A percentile compares a stretch with the other conserved stretches of the same genome.
Evolutionary conservation across 2,113 vertebrate species (phyloP).

Genomic region (Oenanthe melanoleuca): DNA sequence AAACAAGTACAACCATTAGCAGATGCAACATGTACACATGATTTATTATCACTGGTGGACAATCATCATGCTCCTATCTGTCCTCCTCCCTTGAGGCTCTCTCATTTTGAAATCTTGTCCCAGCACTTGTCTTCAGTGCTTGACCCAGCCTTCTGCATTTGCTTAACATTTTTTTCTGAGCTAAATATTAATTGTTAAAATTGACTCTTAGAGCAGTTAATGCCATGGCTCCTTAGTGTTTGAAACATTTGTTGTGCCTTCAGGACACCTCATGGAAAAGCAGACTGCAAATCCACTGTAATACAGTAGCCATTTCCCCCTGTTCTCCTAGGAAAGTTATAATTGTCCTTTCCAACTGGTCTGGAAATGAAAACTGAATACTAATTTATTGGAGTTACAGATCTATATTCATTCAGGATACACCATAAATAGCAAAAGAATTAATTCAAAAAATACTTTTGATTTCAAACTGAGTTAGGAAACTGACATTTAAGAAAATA

Average conservation of each 20-base stretch:
- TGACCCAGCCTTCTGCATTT: background rate
- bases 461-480: background rate
- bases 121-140: background rate
- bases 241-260: conserved; percentile 12
- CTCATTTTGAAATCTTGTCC: background rate
- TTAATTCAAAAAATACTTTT: background rate
- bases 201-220: background rate
- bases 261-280: background rate
- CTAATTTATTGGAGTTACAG: background rate
- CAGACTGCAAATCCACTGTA: background rate
- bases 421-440: background rate
- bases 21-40: background rate
- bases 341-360: background rate
- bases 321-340: background rate
- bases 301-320: background rate
- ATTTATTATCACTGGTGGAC: background rate
- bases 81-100: background rate
- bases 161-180: background rate
- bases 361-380: background rate
- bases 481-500: background rate
- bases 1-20: background rate
- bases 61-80: background rate
- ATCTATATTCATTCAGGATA: background rate
- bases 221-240: background rate
- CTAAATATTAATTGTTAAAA: conserved; percentile 13